Conservation (phyloP, 2,113 vertebrate genomes). For the Thalassarche chlororhynchos region DNA sequence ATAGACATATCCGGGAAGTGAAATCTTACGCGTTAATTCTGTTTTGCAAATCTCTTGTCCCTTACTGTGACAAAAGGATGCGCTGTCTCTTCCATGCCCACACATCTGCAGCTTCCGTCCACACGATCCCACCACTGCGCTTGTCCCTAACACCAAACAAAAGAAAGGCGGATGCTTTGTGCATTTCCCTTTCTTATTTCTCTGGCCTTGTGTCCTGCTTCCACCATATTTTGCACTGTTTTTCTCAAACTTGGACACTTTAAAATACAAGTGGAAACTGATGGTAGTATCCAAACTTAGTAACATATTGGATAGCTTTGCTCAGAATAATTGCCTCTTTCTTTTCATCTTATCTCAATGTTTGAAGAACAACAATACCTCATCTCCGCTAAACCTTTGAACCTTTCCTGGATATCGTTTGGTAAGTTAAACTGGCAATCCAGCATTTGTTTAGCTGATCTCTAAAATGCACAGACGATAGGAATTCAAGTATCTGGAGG, state of each 20-base stretch:
- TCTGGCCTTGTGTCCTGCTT: neutral
- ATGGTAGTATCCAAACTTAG: slow-evolving; percentile 1
- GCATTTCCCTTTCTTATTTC: neutral
- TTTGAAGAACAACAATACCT: slow-evolving; percentile 48
- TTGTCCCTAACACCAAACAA: neutral
- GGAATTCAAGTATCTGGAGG: neutral
- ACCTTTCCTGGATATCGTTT: neutral
- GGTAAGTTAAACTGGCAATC: neutral
- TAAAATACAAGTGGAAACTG: slow-evolving; percentile 36
- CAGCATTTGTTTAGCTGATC: neutral
- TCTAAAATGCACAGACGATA: neutral
- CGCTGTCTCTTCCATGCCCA: accelerated
- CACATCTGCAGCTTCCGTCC: accelerated
- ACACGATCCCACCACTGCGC: accelerated
- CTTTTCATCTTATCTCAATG: slow-evolving; percentile 56
- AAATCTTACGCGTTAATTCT: neutral
- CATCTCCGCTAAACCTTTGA: slow-evolving; percentile 46
- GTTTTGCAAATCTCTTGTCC: neutral
- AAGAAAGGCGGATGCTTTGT: neutral
- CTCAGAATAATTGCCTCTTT: slow-evolving; percentile 29
- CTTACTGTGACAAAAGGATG: neutral
- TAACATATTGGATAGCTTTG: slow-evolving; percentile 60
- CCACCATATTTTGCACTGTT: neutral
- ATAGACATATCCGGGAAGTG: neutral
- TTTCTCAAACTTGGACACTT: neutral